These are phyloP conservation scores for Notoglanidium macrostoma DNA, from an alignment of 2,797 vertebrate species.

Conservation along the genomic window DNA sequence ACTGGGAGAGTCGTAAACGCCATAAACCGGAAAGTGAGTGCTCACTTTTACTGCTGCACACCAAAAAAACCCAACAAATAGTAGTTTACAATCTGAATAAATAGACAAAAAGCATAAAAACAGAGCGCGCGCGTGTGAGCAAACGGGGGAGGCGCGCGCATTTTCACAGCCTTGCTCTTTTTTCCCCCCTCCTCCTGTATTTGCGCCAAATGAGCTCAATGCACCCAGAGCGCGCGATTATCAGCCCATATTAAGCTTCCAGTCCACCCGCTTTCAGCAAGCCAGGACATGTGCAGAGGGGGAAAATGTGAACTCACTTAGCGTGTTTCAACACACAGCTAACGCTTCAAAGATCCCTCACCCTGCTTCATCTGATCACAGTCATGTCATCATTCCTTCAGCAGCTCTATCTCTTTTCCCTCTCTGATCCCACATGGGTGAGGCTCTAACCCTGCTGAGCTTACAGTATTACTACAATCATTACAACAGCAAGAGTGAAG, in stretches of 20 bases:
- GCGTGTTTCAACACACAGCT: background rate
- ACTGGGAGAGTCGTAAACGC: background rate
- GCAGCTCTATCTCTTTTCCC: background rate
- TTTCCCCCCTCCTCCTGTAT: background rate
- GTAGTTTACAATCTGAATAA: background rate
- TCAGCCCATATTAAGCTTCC: constrained; percentile 1
- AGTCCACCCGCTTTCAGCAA: constrained; percentile 9
- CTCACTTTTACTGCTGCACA: background rate
- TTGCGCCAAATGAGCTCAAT: constrained; percentile 14
- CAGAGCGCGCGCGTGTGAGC: background rate
- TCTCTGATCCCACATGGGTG: background rate
- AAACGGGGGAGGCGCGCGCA: background rate
- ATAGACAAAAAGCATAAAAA: background rate
- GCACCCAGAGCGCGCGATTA: background rate
- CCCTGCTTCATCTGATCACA: background rate
- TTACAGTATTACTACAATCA: background rate
- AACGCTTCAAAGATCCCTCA: no score
- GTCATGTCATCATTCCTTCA: background rate
- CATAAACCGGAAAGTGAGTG: no score
- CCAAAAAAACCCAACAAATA: background rate
- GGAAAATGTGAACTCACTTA: background rate
- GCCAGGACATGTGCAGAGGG: constrained; percentile 20
- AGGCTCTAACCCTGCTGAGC: constrained; percentile 2
- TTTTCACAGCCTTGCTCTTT: background rate
- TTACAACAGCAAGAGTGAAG: background rate